Evolutionary conservation across 1,140 invertebrate species (phyloP).

Genomic region (Dendroctonus valens): DNA sequence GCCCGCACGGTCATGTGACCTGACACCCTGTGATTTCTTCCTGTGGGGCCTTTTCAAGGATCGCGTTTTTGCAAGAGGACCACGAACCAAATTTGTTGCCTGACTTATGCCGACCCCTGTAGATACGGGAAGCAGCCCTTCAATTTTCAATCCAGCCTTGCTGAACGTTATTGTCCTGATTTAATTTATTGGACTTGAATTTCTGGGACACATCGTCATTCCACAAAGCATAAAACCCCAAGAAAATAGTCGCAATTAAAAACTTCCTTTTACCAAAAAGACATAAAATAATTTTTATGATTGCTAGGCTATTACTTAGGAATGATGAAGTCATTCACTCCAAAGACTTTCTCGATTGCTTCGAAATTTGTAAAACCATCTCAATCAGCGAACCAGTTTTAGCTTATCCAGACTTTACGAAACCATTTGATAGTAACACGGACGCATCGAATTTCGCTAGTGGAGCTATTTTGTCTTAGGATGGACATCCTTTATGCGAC

Average conservation of each 20-base stretch:
- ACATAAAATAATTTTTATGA: constrained; percentile 40
- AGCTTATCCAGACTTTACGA: constrained; percentile 13
- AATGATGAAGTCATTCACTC: constrained; percentile 1
- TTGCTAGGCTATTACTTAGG: constrained; percentile 33
- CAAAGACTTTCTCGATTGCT: constrained; percentile 11
- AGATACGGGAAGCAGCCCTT: too few relatives aligned
- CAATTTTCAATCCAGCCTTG: constrained; percentile 40
- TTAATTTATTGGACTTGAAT: constrained; percentile 36
- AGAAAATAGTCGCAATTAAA: constrained; percentile 38
- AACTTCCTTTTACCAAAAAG: constrained; percentile 40
- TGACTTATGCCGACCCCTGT: too few relatives aligned
- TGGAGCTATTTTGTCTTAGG: too few relatives aligned
- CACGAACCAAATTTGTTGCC: too few relatives aligned
- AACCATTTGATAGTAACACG: constrained; percentile 1
- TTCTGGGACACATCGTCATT: constrained; percentile 39
- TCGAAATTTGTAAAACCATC: constrained; percentile 23
- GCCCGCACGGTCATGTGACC: too few relatives aligned
- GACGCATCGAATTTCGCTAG: not conserved
- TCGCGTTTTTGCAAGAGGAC: too few relatives aligned
- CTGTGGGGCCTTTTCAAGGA: too few relatives aligned
- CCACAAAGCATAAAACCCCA: constrained; percentile 35
- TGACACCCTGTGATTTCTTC: too few relatives aligned
- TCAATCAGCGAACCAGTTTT: constrained; percentile 3
- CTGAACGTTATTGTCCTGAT: constrained; percentile 42
- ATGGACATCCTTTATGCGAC: too few relatives aligned